Conservation (phyloP, 2,797 vertebrate genomes). For the Eleutherodactylus coqui region DNA sequence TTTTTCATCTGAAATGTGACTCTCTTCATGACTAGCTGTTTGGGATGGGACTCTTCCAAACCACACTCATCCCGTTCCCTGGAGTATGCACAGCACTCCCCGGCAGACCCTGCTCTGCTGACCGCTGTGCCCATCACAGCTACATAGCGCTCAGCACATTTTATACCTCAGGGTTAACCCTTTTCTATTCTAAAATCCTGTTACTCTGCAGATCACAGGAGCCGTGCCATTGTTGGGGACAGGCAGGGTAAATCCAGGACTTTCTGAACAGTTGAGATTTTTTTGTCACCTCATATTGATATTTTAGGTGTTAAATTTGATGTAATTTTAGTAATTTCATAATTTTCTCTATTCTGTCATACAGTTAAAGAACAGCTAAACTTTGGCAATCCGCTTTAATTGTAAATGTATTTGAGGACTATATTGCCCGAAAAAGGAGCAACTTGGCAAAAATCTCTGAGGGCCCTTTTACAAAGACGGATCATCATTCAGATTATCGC, state of each 20-base stretch:
- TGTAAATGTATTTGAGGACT: too few species aligned
- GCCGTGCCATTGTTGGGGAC: not conserved
- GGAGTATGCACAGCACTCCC: not conserved
- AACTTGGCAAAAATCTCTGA: too few species aligned
- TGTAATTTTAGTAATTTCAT: too few species aligned
- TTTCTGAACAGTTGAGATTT: not conserved
- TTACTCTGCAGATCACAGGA: too few species aligned
- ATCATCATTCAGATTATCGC: too few species aligned
- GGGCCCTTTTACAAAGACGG: too few species aligned
- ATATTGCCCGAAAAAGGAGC: too few species aligned
- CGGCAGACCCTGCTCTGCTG: conserved; percentile 24
- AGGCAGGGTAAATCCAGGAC: not conserved
- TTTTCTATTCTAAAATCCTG: not conserved
- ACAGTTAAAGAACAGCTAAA: too few species aligned
- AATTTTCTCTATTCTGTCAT: too few species aligned
- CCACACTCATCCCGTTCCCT: conserved; percentile 60
- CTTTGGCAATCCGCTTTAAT: too few species aligned
- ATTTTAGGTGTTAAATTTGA: not conserved
- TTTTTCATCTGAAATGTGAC: conserved; percentile 59
- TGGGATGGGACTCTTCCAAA: conserved; percentile 67
- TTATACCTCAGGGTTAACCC: not conserved
- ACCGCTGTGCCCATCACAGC: conserved; percentile 17
- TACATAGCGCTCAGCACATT: conserved; percentile 36
- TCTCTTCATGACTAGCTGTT: conserved; percentile 63
- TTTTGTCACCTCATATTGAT: not conserved